phyloP scores from a whole-genome alignment of 2,113 vertebrate genomes.

The Leiothrix lutea region DNA sequence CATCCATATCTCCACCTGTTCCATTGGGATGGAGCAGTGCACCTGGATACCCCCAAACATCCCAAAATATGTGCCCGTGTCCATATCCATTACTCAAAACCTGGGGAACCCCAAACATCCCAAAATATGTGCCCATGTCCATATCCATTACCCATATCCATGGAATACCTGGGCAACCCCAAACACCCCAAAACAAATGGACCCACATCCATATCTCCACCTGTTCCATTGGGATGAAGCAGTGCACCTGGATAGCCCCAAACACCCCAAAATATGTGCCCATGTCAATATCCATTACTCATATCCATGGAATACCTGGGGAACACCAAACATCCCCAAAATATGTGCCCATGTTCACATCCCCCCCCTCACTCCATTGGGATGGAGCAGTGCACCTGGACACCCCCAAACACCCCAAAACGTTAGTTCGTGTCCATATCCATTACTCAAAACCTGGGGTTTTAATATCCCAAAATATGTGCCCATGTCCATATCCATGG shows the following conservation, averaged over 20 bases:
- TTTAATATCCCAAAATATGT: too few relatives aligned
- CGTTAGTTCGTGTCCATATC: too few relatives aligned
- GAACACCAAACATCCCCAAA: neutral
- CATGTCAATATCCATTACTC: too few relatives aligned
- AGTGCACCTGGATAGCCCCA: slow-evolving; percentile 54
- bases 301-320: too few relatives aligned
- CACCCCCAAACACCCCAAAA: neutral
- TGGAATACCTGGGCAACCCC: too few relatives aligned
- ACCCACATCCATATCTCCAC: slow-evolving; percentile 54
- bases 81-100: neutral
- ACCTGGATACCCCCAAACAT: slow-evolving; percentile 34
- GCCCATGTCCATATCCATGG: too few relatives aligned
- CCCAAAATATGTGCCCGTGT: neutral
- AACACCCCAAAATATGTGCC: neutral
- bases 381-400: too few relatives aligned
- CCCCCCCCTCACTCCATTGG: too few relatives aligned
- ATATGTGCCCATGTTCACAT: too few relatives aligned
- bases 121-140: too few relatives aligned
- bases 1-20: slow-evolving; percentile 72
- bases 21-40: slow-evolving; percentile 79
- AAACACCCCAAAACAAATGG: neutral
- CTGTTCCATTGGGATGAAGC: slow-evolving; percentile 81
- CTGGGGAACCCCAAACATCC: slow-evolving; percentile 38
- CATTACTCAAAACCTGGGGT: too few relatives aligned
- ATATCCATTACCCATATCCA: too few relatives aligned